Evolutionary conservation across 2,797 vertebrate genomes (phyloP).

Genomic region (Oryzias sinensis): DNA sequence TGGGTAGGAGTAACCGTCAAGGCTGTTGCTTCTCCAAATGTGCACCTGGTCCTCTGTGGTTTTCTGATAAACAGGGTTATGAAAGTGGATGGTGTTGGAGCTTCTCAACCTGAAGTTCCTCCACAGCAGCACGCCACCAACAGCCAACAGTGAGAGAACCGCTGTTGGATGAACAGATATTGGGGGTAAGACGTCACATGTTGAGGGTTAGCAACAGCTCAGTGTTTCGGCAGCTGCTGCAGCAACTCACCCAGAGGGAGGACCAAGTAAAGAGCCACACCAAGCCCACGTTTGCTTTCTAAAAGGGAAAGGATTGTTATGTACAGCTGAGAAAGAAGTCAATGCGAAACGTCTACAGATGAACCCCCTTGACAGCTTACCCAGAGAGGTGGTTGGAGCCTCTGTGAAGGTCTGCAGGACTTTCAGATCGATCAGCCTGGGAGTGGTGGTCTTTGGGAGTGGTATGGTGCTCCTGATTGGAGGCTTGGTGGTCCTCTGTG

Average conservation of each 20-base stretch:
- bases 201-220: neutral
- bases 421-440: slow-evolving; percentile 18
- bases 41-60: slow-evolving; percentile 88
- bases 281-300: slow-evolving; percentile 35
- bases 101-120: slow-evolving; percentile 84
- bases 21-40: slow-evolving; percentile 81
- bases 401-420: slow-evolving; percentile 29
- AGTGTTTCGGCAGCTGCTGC: neutral
- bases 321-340: no score
- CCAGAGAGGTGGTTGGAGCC: slow-evolving; percentile 43
- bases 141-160: slow-evolving; percentile 69
- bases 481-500: slow-evolving; percentile 19
- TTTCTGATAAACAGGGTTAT: slow-evolving; percentile 93
- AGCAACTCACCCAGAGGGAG: slow-evolving; percentile 81
- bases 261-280: slow-evolving; percentile 69
- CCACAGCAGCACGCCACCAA: slow-evolving; percentile 80
- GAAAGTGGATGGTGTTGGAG: slow-evolving; percentile 90
- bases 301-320: neutral
- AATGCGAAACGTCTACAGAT: no score
- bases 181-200: neutral
- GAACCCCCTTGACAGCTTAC: slow-evolving; percentile 23
- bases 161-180: slow-evolving; percentile 53
- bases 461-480: slow-evolving; percentile 17
- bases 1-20: slow-evolving; percentile 86
- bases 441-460: slow-evolving; percentile 18